Evolutionary conservation across 2,113 vertebrate species (phyloP).

Genomic region (Onychorhynchus coronatus): DNA sequence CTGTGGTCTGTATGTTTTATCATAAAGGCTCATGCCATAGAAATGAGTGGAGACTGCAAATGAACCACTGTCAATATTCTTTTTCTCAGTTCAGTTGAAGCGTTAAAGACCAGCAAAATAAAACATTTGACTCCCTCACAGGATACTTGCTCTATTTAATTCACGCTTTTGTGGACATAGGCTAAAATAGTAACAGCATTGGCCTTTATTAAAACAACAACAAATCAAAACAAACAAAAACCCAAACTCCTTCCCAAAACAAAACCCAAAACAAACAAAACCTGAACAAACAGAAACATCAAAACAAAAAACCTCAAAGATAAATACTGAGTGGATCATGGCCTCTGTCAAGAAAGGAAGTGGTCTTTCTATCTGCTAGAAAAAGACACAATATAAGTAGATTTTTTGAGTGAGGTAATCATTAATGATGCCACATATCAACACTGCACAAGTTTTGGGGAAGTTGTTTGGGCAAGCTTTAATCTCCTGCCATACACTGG

Average conservation of each 20-base stretch:
- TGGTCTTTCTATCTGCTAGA: not conserved
- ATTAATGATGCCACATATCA: not conserved
- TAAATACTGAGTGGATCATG: not conserved
- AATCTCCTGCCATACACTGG: not conserved
- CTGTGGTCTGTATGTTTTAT: not conserved
- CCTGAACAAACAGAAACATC: not conserved
- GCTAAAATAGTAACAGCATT: not conserved
- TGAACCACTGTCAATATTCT: not conserved
- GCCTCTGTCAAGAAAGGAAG: not conserved
- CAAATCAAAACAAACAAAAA: not conserved
- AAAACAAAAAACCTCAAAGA: not conserved
- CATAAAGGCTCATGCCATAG: not conserved
- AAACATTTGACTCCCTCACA: not conserved
- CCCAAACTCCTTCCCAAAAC: not conserved
- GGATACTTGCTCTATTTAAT: not conserved
- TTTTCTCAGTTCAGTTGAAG: not conserved
- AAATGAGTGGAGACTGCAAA: not conserved
- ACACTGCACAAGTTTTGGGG: not conserved
- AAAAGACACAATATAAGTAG: not conserved
- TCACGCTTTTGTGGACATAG: not conserved
- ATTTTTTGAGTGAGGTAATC: not conserved
- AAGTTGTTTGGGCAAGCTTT: not conserved
- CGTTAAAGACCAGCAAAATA: not conserved
- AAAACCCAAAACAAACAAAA: not conserved
- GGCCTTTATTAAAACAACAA: not conserved